These are phyloP conservation scores for Drosophila nr. perissopoda DNA, from an alignment of 2,888 invertebrate species.

Conservation along the genomic window DNA sequence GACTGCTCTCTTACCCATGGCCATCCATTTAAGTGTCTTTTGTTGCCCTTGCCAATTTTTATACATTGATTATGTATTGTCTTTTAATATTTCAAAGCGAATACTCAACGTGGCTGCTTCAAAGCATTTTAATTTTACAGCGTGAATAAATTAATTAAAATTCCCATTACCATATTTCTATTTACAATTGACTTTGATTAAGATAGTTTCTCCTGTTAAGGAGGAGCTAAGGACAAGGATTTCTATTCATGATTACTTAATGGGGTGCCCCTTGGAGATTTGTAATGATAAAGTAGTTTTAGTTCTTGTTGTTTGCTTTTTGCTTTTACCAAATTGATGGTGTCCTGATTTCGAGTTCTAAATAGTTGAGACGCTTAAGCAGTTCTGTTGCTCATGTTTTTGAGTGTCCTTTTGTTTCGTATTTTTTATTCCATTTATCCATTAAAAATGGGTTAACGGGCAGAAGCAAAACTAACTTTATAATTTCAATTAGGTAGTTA, in stretches of 20 bases:
- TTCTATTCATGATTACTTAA: slow-evolving; percentile 6
- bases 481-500: background rate
- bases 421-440: background rate
- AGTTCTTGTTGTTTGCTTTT: background rate
- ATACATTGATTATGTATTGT: slow-evolving; percentile 40
- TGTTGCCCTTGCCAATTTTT: slow-evolving; percentile 32
- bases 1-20: slow-evolving; percentile 24
- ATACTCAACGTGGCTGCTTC: background rate
- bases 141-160: slow-evolving; percentile 34
- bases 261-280: background rate
- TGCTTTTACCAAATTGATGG: background rate
- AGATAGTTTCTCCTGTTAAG: background rate
- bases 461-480: background rate
- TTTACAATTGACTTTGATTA: slow-evolving; percentile 28
- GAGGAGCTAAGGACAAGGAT: background rate
- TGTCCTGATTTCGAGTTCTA: background rate
- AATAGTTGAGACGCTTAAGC: background rate
- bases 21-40: slow-evolving; percentile 31
- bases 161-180: background rate
- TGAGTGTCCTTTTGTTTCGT: background rate
- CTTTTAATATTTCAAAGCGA: slow-evolving; percentile 19
- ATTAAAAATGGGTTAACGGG: background rate
- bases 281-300: background rate
- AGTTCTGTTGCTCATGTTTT: background rate
- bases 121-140: slow-evolving; percentile 18